Base-by-base conservation (phyloP, 2,113 vertebrate species). In the Ctenomys sociabilis region DNA sequence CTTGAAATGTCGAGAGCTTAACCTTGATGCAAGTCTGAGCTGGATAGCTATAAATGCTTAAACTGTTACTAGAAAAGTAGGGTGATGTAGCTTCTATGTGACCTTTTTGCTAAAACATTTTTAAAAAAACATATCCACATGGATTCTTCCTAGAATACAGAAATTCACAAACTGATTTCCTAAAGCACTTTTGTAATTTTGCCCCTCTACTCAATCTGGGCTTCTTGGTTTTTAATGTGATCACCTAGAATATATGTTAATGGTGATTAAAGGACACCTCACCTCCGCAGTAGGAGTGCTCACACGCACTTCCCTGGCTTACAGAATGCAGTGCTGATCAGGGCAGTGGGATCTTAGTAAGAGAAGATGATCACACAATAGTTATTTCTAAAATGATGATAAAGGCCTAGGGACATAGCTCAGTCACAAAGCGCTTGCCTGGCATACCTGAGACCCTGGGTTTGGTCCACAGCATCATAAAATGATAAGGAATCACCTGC, bases 141-240 rank as follows among this genome's bases (percentile, higher is more conserved):
- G 64, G 70, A 73, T 88, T 94, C 24, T 61, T 24, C 45, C 54
- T n/a, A 72, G 35, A 82, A 93, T 4, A 90, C 61, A 97, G 30
- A 90, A 22, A 88, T 30, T n/a, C 57, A 94, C 92, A 86, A 87
- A 90, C 4, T 85, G n/a, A 84, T 94, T 85, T 80, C 63, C 52
- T 37, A 35, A 54, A n/a, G 78, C 12, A 82, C 26, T 75, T 75
- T 63, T 14, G 35, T 72, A 82, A 91, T 81, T 90, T 24, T 21
- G 87, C 72, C 85, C 88, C 22, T 61, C 68, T 75, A 63, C 24
- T 9, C 75, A 93, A 52, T 59, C 54, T 66, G 7, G 70, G 43
- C 45, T 82, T 88, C 24, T 59, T 88, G 68, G 45, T 72, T 83
- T 81, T 68, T 81, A 77, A 82, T 83, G 49, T n/a, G 35, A 91